A percentile compares a stretch with the other conserved stretches of the same genome.
phyloP scores from a whole-genome alignment of 1,140 invertebrate genomes.

The Ectropis grisescens region DNA sequence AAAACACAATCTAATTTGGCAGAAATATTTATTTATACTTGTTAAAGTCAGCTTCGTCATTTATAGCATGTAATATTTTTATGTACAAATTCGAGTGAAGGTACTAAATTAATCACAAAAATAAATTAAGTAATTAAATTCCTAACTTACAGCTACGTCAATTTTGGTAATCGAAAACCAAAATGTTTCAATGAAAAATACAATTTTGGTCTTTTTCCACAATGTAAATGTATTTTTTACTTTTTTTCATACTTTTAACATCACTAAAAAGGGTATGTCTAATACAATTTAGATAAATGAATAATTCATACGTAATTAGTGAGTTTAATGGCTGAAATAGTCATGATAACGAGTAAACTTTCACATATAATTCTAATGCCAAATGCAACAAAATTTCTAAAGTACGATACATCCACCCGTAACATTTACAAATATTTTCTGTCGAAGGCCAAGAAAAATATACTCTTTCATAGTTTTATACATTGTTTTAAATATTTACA shows the following conservation, averaged over 20 bases:
- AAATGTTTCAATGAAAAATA: constrained; percentile 35
- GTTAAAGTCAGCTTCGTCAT: constrained; percentile 60
- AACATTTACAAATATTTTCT: constrained; percentile 41
- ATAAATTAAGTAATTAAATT: constrained; percentile 55
- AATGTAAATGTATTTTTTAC: too few species aligned
- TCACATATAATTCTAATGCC: too few species aligned
- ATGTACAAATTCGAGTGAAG: constrained; percentile 61
- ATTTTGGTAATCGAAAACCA: constrained; percentile 56
- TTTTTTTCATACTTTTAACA: too few species aligned
- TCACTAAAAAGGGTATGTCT: too few species aligned
- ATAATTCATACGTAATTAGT: too few species aligned
- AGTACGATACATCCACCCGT: constrained; percentile 27
- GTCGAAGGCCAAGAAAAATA: constrained; percentile 61
- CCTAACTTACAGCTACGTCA: constrained; percentile 41
- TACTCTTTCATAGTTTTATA: constrained; percentile 61
- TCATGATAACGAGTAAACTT: too few species aligned
- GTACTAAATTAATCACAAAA: constrained; percentile 56
- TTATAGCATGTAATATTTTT: constrained; percentile 54
- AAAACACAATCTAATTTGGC: constrained; percentile 57
- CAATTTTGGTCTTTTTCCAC: constrained; percentile 36
- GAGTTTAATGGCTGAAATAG: too few species aligned
- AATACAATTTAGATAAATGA: too few species aligned
- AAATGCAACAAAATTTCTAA: too few species aligned
- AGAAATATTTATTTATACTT: constrained; percentile 67
- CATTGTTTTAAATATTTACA: constrained; percentile 60